Evolutionary conservation across 2,113 vertebrate genomes (phyloP).

Genomic region (Phycodurus eques): DNA sequence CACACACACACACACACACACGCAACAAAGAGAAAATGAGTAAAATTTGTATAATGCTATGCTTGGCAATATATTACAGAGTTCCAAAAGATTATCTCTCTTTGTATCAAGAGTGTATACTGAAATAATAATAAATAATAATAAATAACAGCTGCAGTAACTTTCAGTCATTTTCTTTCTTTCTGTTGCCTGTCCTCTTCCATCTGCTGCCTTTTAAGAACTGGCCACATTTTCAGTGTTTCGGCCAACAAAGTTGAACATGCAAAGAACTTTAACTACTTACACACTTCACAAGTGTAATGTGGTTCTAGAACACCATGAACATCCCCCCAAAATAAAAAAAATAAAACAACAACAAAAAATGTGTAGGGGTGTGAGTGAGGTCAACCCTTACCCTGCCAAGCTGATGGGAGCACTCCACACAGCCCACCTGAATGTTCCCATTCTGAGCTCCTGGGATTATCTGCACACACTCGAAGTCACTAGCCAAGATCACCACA

Average conservation of each 20-base stretch:
- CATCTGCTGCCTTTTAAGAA: not conserved
- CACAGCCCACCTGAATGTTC: conserved; percentile 98
- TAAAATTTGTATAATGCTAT: not conserved
- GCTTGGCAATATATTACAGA: not conserved
- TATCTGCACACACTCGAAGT: conserved; percentile 99
- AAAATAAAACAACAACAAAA: conserved; percentile 1
- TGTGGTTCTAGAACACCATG: not conserved
- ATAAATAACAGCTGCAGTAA: not conserved
- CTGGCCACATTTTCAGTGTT: not conserved
- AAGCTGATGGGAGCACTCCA: conserved; percentile 93
- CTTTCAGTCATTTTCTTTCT: not conserved
- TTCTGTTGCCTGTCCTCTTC: not conserved
- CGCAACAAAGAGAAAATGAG: not conserved
- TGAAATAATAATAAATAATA: not conserved
- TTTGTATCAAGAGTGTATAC: not conserved
- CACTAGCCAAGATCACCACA: conserved; percentile 92
- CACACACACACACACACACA: too few relatives aligned
- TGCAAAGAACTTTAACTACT: not conserved
- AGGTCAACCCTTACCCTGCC: conserved; percentile 85
- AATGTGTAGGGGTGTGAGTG: conserved; percentile 15
- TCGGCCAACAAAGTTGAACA: not conserved
- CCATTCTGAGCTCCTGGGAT: conserved; percentile 98
- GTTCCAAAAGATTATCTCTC: not conserved
- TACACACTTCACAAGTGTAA: not conserved
- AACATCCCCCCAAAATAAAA: not conserved